Evolutionary conservation across 2,888 invertebrate genomes (phyloP).

Genomic region (Gastracanthus pulcherrimus): DNA sequence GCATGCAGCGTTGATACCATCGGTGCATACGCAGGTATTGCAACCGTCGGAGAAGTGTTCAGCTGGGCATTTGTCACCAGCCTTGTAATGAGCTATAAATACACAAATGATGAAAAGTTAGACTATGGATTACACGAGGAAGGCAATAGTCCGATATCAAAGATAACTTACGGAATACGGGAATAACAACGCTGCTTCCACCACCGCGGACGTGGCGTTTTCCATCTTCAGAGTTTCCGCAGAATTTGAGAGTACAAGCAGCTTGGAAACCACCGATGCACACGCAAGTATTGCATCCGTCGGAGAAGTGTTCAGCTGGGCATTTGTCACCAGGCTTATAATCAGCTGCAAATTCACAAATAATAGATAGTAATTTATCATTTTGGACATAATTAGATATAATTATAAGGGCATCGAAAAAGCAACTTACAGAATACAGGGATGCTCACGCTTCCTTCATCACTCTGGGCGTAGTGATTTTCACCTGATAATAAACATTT

Average conservation of each 20-base stretch:
- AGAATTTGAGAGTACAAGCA: conserved; percentile 55
- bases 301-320: conserved; percentile 1
- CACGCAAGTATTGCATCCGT: conserved; percentile 81
- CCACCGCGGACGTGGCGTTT: too few relatives aligned
- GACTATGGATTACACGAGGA: too few relatives aligned
- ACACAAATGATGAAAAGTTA: too few relatives aligned
- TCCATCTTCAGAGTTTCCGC: conserved; percentile 27
- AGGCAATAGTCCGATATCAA: too few relatives aligned
- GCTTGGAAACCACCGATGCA: conserved; percentile 73
- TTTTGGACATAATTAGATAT: background rate
- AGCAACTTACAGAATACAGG: too few relatives aligned
- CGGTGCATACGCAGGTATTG: conserved; percentile 80
- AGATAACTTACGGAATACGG: background rate
- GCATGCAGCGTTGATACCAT: conserved; percentile 69
- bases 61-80: conserved; percentile 70
- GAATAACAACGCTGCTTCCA: too few relatives aligned
- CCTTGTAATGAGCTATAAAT: background rate
- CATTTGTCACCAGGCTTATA: background rate
- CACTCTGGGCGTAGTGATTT: too few relatives aligned
- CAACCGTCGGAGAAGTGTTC: conserved; percentile 78
- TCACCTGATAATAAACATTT: too few relatives aligned
- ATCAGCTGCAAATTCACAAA: background rate
- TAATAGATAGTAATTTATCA: background rate
- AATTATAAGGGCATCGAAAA: too few relatives aligned
- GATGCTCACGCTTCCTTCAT: too few relatives aligned